Evolutionary conservation across 2,113 vertebrate species (phyloP), one percentile per base, ranked within the genome.

Genomic region (Cromileptes altivelis): DNA sequence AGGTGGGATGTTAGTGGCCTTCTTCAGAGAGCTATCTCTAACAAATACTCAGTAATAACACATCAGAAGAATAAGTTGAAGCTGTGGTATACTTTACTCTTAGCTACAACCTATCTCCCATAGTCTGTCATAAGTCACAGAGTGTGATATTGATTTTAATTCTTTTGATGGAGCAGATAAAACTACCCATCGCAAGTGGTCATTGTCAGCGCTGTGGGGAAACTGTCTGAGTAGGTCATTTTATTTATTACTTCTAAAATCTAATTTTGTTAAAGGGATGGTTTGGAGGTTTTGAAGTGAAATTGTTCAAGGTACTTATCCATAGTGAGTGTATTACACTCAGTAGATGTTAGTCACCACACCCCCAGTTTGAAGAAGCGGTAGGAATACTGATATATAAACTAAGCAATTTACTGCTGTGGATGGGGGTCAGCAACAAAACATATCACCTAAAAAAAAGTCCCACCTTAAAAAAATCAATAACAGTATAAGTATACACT

Each of bases 21-120:
- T 89, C 61, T 76, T 75, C 42, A 55, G 47, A 75, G 58, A 82
- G 67, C 40, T 74, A 80, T 81, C 49, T 27, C 76, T 50, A 65
- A 86, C 79, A 73, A 83, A 86, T 82, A 86, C 79, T 88, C 78
- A 63, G 85, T 67, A 82, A 85, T 63, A 79, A 78, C 73, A 72
- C 74, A 90, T 87, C 85, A 79, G 74, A 87, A 80, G 75, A 85
- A 33, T 30, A 18, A 25, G 52, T n/a, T 57, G 57, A 18, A 27
- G 42, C 27, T 47, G 23, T 21, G 9, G 14, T 4, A 57, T 21
- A 40, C 14, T 70, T 58, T 57, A 17, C 53, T 37, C 33, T 64
- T 53, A 25, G 42, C 19, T 30, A 1, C 19, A 15, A 23, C 8
- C 4, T 7, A 17, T 14, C 6, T 21, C 12, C 19, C 12, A n/a